Conservation (phyloP, 2,113 vertebrate species). For the Corydoras sp. region DNA sequence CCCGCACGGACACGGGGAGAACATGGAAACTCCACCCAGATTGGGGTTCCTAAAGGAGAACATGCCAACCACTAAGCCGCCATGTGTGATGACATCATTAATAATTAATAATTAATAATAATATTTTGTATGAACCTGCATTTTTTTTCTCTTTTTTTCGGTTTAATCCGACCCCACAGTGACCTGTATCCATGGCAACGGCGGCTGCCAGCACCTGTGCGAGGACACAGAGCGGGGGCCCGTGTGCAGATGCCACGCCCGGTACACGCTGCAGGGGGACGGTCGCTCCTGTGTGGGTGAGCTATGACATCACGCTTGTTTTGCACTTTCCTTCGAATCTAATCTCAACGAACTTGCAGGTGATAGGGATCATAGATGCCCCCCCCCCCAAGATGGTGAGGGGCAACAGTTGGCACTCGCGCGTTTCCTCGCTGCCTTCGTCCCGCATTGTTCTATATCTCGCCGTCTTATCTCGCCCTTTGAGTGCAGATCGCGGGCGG, state of each 20-base stretch:
- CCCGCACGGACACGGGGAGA: too few species aligned
- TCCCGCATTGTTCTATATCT: slow-evolving; percentile 29
- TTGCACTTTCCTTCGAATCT: not conserved
- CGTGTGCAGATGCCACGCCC: slow-evolving; percentile 84
- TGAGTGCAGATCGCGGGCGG: too few species aligned
- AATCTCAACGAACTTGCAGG: not conserved
- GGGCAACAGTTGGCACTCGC: slow-evolving; percentile 40
- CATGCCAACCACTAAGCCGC: too few species aligned
- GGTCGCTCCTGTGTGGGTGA: slow-evolving; percentile 88
- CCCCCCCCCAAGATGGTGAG: slow-evolving; percentile 37
- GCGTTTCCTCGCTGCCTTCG: slow-evolving; percentile 42
- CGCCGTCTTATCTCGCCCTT: slow-evolving; percentile 46
- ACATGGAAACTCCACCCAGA: too few species aligned
- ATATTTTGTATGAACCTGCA: not conserved
- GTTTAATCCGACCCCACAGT: slow-evolving; percentile 61
- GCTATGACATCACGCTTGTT: slow-evolving; percentile 35
- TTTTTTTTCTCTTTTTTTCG: not conserved
- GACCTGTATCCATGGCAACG: slow-evolving; percentile 95
- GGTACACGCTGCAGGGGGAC: slow-evolving; percentile 79
- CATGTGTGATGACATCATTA: too few species aligned
- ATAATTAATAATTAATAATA: too few species aligned
- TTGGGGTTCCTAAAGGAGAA: too few species aligned
- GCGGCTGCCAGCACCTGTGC: slow-evolving; percentile 92
- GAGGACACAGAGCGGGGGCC: slow-evolving; percentile 86
- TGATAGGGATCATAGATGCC: slow-evolving; percentile 47